Percentiles rank a stretch among this genome's conserved stretches.
phyloP scores from a whole-genome alignment of 2,113 vertebrate genomes.

The Chloropsis hardwickii region DNA sequence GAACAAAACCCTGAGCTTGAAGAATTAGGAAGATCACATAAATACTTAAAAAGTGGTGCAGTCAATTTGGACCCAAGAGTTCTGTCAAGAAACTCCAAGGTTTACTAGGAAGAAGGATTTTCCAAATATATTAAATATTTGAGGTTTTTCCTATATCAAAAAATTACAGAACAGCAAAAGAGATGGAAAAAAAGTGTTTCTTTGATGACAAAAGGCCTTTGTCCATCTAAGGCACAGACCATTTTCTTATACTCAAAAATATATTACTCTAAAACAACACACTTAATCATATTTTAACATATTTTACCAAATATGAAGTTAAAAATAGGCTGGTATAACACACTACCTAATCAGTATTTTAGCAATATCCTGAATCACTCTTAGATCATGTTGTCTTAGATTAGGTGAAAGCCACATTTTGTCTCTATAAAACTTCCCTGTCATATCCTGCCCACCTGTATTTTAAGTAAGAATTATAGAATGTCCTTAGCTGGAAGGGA shows the following conservation, averaged over 20 bases:
- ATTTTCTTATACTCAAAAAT: not conserved
- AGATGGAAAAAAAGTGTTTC: not conserved
- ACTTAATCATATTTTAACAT: not conserved
- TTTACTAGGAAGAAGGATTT: not conserved
- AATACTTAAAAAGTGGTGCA: not conserved
- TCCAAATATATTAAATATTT: not conserved
- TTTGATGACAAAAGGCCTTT: not conserved
- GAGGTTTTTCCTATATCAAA: not conserved
- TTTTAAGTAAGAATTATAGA: not conserved
- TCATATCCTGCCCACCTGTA: too few species aligned
- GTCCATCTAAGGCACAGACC: accelerated
- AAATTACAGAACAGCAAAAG: not conserved
- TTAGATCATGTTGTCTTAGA: not conserved
- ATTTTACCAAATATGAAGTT: not conserved
- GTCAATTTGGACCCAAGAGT: not conserved
- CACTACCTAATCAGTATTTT: not conserved
- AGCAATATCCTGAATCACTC: not conserved
- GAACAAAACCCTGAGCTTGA: not conserved
- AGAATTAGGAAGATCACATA: not conserved
- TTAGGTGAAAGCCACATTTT: not conserved
- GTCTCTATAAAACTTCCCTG: not conserved
- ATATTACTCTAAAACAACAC: not conserved
- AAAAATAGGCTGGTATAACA: not conserved
- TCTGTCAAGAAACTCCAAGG: not conserved
- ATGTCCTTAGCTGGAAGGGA: not conserved